A percentile compares a stretch with the other conserved stretches of the same genome.
phyloP scores from a whole-genome alignment of 2,113 vertebrate genomes.

The Xerus inauris region DNA sequence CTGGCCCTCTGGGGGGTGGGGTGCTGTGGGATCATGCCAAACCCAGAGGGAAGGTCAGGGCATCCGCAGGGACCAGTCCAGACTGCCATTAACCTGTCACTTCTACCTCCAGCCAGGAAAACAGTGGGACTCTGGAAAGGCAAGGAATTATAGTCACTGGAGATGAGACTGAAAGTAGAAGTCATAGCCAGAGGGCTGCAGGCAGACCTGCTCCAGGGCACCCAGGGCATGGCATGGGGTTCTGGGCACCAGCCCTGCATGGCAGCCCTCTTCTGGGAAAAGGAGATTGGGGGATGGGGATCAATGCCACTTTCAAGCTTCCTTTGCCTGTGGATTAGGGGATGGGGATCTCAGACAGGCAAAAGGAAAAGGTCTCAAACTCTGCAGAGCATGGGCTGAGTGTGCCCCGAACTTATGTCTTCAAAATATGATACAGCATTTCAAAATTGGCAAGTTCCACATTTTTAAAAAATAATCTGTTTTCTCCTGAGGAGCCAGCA shows the following conservation, averaged over 20 bases:
- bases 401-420: neutral
- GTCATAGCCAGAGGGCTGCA: neutral
- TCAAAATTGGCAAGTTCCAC: neutral
- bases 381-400: neutral
- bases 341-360: neutral
- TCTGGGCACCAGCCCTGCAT: neutral
- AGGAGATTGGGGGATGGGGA: neutral
- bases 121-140: slow-evolving; percentile 38
- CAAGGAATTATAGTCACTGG: neutral
- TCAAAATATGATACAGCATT: neutral
- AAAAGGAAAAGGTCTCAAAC: neutral
- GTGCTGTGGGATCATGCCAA: slow-evolving; percentile 28
- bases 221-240: neutral
- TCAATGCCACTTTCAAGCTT: neutral
- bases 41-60: slow-evolving; percentile 43
- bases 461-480: neutral
- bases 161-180: neutral
- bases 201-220: neutral
- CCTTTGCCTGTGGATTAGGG: neutral
- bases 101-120: slow-evolving; percentile 52
- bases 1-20: neutral
- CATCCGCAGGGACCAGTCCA: neutral
- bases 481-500: neutral
- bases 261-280: neutral
- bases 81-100: slow-evolving; percentile 62